Evolutionary conservation across 2,797 vertebrate genomes (phyloP).

Genomic region (Eulemur albifrons): DNA sequence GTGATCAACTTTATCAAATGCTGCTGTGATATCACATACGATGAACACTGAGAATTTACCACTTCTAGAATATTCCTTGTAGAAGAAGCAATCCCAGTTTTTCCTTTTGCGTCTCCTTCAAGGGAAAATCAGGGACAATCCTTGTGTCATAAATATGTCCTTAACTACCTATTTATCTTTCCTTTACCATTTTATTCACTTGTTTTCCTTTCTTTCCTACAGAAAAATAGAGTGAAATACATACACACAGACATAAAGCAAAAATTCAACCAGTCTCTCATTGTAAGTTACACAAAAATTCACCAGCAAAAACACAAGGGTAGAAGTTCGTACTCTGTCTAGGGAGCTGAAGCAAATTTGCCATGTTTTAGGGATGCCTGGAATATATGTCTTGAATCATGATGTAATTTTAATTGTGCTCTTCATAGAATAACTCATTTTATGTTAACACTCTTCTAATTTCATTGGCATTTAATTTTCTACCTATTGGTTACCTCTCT

Average conservation of each 20-base stretch:
- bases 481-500: background rate
- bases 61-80: background rate
- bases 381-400: background rate
- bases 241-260: background rate
- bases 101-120: background rate
- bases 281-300: background rate
- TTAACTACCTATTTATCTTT: background rate
- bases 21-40: background rate
- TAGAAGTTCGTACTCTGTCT: background rate
- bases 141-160: background rate
- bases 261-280: background rate
- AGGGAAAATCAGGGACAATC: background rate
- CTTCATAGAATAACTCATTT: background rate
- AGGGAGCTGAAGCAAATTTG: background rate
- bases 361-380: background rate
- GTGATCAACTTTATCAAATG: background rate
- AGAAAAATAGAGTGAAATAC: background rate
- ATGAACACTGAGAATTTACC: background rate
- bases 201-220: background rate
- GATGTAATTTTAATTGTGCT: background rate
- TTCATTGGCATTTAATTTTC: background rate
- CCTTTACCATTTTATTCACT: background rate
- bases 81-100: background rate
- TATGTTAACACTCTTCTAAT: background rate
- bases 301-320: background rate